phyloP scores from a whole-genome alignment of 2,113 vertebrate genomes.

The Pseudonaja textilis region DNA sequence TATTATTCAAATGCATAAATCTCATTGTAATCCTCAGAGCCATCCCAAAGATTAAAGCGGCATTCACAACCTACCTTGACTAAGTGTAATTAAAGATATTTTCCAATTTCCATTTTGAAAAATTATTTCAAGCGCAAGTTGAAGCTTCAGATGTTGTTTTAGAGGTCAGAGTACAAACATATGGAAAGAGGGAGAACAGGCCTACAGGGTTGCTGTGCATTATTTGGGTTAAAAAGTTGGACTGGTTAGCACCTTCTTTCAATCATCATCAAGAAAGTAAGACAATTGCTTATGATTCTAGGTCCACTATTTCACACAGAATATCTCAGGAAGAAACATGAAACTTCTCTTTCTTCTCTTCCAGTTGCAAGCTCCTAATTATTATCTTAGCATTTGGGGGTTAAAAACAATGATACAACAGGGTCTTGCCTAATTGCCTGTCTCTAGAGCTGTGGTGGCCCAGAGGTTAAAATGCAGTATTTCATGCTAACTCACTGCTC shows the following conservation, averaged over 20 bases:
- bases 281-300: not conserved
- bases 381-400: not conserved
- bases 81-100: constrained; percentile 75
- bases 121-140: constrained; percentile 34
- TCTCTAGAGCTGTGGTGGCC: not conserved
- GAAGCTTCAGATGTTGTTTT: not conserved
- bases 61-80: constrained; percentile 61
- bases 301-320: not conserved
- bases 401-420: not conserved
- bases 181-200: not conserved
- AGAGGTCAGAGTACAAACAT: constrained; percentile 2
- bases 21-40: constrained; percentile 68
- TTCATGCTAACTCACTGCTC: not conserved
- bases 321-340: not conserved
- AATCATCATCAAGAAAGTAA: not conserved
- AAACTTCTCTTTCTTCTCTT: not conserved
- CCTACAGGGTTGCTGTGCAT: not conserved
- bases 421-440: not conserved
- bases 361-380: not conserved
- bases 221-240: constrained; percentile 3
- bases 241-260: not conserved
- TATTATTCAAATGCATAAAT: constrained; percentile 75
- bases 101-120: constrained; percentile 44
- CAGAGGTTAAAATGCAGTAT: not conserved
- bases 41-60: constrained; percentile 69